Evolutionary conservation across 2,113 vertebrate species (phyloP).

Genomic region (Peromyscus leucopus): DNA sequence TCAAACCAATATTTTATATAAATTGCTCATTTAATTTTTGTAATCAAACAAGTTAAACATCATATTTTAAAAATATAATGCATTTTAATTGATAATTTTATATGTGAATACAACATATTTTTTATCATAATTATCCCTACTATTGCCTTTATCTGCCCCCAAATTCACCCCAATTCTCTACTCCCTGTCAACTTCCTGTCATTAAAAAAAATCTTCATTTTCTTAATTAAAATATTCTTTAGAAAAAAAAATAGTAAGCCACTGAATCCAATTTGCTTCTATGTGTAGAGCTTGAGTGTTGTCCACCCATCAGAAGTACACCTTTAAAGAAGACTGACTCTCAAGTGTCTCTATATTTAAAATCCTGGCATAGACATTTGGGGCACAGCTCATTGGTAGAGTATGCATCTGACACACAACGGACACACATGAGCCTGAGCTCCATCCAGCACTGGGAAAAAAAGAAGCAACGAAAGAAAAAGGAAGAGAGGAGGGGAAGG

Average conservation of each 20-base stretch:
- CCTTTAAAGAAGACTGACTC: not conserved
- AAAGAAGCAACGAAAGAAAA: not conserved
- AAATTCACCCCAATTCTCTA: not conserved
- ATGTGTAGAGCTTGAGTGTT: no score
- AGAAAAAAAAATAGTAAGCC: not conserved
- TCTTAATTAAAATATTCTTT: no score
- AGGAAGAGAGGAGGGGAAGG: fast-evolving
- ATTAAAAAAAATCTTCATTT: not conserved
- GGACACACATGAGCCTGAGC: not conserved
- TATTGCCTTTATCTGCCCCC: not conserved
- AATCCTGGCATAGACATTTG: not conserved
- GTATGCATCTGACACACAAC: not conserved
- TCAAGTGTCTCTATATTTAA: not conserved
- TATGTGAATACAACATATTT: not conserved
- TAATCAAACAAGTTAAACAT: not conserved
- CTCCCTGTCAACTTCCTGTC: not conserved
- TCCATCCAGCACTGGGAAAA: not conserved
- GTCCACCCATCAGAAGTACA: not conserved
- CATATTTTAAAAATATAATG: no score
- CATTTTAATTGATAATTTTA: not conserved
- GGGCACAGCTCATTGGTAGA: not conserved
- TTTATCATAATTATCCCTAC: not conserved
- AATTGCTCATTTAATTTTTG: not conserved
- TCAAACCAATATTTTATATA: not conserved
- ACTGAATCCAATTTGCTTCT: not conserved